Evolutionary conservation across 2,113 vertebrate genomes (phyloP), one percentile per base, ranked within the genome.

Genomic region (Microtus oregoni): DNA sequence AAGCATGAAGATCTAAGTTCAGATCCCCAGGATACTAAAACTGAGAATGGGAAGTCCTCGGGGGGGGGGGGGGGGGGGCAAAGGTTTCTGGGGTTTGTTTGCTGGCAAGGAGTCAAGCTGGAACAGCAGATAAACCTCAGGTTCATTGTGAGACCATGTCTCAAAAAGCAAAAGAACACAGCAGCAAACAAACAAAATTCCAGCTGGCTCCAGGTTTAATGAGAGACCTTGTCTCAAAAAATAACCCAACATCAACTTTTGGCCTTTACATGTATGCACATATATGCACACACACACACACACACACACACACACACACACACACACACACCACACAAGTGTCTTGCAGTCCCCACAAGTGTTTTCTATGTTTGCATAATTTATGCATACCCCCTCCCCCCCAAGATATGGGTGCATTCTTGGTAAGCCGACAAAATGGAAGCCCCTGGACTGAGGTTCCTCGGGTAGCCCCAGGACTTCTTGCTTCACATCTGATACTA

Each of bases 331-430:
- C 44, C 44, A 44, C 50, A 50, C 38, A 38, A 9, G 9, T 83
- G 13, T 68, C 68, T 63, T 63, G 0, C 6, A 44, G 14, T 76
- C 92, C 93, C 58, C 89, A 76, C 77, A 78, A 55, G 61, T 35
- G 20, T 50, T 75, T 92, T 38, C 52, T 91, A 15, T 83, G 28
- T 89, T 94, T 89, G 47, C 14, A 83, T 94, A 76, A 95, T 88
- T 90, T 58, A 52, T 1, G 72, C 32, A n/a, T 9, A 58, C 5
- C 55, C 0, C 58, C 3, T 17, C 61, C 58, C 20, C 61, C 55
- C 35, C 26, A 15, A 63, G 24, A 70, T 55, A 19, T 55, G 65
- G 26, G 32, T 87, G 8, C 7, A 35, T 92, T 90, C 86, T 83
- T 91, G 19, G 38, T 2, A n/a, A 92, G 32, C 17, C 47, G 38